A percentile compares a stretch with the other conserved stretches of the same genome.
These are phyloP conservation scores for Distichodus sexfasciatus DNA, from an alignment of 2,797 vertebrate species.

Conservation along the genomic window DNA sequence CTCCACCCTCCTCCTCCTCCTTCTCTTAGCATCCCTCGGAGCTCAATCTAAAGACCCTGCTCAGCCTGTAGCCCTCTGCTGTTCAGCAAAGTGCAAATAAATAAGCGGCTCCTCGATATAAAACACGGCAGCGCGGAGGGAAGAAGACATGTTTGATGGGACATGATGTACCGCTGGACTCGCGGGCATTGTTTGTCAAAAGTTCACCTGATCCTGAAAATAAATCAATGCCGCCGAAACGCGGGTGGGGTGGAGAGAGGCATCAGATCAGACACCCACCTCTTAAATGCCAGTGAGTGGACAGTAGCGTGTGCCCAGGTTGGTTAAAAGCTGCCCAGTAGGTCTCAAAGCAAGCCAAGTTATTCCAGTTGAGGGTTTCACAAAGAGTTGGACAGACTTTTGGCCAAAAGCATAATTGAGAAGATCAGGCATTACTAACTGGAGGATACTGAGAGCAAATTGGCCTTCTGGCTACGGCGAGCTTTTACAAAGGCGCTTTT, in stretches of 20 bases:
- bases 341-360: not conserved
- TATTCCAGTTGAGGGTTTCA: no score
- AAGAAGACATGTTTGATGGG: slow-evolving; percentile 46
- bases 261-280: slow-evolving; percentile 16
- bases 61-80: slow-evolving; percentile 17
- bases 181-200: slow-evolving; percentile 56
- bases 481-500: not conserved
- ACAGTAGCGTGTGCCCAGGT: slow-evolving; percentile 11
- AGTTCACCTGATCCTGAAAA: slow-evolving; percentile 63
- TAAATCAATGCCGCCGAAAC: slow-evolving; percentile 63
- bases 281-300: slow-evolving; percentile 22
- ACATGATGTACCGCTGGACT: slow-evolving; percentile 58
- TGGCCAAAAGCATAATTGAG: no score
- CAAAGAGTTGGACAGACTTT: no score
- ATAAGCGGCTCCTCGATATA: slow-evolving; percentile 25
- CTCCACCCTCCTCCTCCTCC: slow-evolving; percentile 17
- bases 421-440: no score
- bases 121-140: slow-evolving; percentile 28
- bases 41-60: slow-evolving; percentile 30
- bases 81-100: slow-evolving; percentile 39
- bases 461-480: not conserved
- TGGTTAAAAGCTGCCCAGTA: not conserved
- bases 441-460: not conserved
- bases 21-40: slow-evolving; percentile 3
- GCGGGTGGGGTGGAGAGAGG: slow-evolving; percentile 11